Base-by-base conservation (phyloP, 2,797 vertebrate genomes). In the Lutjanus argentimaculatus region DNA sequence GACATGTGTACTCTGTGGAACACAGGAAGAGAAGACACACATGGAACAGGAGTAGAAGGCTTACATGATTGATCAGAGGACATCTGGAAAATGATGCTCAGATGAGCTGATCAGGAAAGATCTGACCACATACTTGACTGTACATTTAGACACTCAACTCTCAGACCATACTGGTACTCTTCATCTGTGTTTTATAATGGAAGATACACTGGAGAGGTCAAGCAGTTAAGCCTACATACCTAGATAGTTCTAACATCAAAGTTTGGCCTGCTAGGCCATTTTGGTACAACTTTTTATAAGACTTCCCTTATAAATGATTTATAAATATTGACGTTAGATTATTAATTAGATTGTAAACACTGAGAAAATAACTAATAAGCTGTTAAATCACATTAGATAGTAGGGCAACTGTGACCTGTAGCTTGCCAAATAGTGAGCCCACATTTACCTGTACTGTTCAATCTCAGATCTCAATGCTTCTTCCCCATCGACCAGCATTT, bases 1-100 rank as follows among this genome's bases (percentile, higher is more conserved):
- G 97, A 97, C 98, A 99, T 99, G 94, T 89, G 96, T 95, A 90
- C 89, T 93, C 95, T 97, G 88, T 81, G 45, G 22, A 67, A 61
- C 3, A 25, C 2, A 65, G 48, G 13, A 17, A 62, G 0, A 56
- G 36, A 63, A 42, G 67, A 64, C 7, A 19, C 7, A 71, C 6
- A 77, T 43, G 51, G 2, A 58, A 40, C 51, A 45, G 1, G 4
- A 1, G 48, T 11, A 48, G 8, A n/a, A 22, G 4, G 25, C 8
- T 40, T 10, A 13, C 3, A 43, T 3, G 3, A 25, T 7, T 12
- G 25, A 14, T 52, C 43, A 46, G 6, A 48, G 19, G 1, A 2
- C 1, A 25, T 49, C 13, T 53, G 15, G 13, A 25, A 76, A 46
- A 68, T 25, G 0, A 25, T 58, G 19, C 45, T 36, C 30, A 36